These are phyloP conservation scores for Hippocampus zosterae DNA, from an alignment of 2,113 vertebrate species.

Conservation along the genomic window DNA sequence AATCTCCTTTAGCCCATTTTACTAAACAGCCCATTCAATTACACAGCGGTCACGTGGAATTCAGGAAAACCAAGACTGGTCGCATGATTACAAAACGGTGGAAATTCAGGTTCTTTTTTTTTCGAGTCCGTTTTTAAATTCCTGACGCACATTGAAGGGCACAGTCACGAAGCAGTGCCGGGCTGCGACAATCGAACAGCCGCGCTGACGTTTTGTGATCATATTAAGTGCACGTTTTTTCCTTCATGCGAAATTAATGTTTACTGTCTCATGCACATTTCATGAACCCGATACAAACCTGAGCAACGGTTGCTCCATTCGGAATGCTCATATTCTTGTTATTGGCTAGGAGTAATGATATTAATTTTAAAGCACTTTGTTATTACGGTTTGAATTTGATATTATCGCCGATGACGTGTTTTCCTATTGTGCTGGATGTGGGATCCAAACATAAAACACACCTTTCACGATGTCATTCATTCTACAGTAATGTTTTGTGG, in stretches of 20 bases:
- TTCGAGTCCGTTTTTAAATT: background rate
- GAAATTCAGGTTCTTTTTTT: background rate
- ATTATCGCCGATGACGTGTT: too few relatives aligned
- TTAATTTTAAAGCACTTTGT: background rate
- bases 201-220: background rate
- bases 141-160: background rate
- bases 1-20: slow-evolving; percentile 29
- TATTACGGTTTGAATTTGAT: background rate
- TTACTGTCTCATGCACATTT: background rate
- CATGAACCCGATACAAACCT: background rate
- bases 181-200: background rate
- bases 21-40: slow-evolving; percentile 29
- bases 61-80: slow-evolving; percentile 54
- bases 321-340: background rate
- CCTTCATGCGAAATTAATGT: background rate
- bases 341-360: background rate
- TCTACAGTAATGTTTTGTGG: too few relatives aligned
- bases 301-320: background rate
- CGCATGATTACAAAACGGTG: slow-evolving; percentile 21
- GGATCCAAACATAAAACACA: too few relatives aligned
- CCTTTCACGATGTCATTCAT: too few relatives aligned
- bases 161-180: background rate
- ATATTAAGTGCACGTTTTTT: background rate
- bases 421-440: background rate
- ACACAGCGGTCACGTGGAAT: slow-evolving; percentile 49